Evolutionary conservation across 2,113 vertebrate species (phyloP).

Genomic region (Trachemys scripta): DNA sequence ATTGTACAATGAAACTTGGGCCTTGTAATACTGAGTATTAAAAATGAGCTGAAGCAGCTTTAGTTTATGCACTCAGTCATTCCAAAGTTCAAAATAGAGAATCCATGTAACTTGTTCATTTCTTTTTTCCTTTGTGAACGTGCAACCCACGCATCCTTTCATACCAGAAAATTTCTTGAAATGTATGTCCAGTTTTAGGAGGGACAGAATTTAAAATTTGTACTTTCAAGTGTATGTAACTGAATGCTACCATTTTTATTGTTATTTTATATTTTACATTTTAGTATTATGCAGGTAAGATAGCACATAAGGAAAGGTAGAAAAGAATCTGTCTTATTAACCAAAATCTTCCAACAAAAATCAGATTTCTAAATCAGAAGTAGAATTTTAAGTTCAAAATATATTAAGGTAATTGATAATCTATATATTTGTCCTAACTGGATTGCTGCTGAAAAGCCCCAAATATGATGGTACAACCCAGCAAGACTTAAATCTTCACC

Average conservation of each 20-base stretch:
- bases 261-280: too few species aligned
- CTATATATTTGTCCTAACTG: too few species aligned
- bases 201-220: background rate
- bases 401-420: too few species aligned
- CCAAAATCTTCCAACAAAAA: too few species aligned
- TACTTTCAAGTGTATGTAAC: background rate
- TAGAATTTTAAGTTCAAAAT: too few species aligned
- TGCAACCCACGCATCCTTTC: background rate
- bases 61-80: background rate
- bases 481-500: too few species aligned
- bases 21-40: background rate
- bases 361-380: too few species aligned
- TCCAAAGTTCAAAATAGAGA: background rate
- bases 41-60: background rate
- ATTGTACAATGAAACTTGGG: background rate
- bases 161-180: background rate
- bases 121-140: background rate
- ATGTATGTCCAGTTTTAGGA: background rate
- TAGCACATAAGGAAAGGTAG: background rate
- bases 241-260: background rate
- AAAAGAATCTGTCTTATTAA: too few species aligned
- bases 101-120: background rate
- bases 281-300: background rate
- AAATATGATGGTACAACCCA: too few species aligned
- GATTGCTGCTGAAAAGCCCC: too few species aligned